Conservation (phyloP, 1,140 invertebrate genomes). For the Heliconius melpomene region DNA sequence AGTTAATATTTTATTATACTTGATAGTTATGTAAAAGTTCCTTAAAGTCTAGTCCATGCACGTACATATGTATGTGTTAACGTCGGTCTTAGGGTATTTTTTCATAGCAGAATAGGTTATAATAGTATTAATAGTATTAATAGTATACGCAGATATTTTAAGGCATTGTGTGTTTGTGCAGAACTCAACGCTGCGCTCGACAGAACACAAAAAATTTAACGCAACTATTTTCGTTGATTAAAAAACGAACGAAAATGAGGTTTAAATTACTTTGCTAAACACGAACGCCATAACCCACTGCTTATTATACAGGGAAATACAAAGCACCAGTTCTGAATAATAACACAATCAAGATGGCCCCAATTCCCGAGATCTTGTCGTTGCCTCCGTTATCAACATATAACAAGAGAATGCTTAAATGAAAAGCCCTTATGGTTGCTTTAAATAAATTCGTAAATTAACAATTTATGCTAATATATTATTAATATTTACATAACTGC, state of each 20-base stretch:
- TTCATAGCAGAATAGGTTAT: too few relatives aligned
- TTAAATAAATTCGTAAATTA: too few relatives aligned
- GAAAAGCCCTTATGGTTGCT: not conserved
- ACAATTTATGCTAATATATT: too few relatives aligned
- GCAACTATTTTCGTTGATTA: not conserved
- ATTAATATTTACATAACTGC: too few relatives aligned
- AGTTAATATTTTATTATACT: not conserved
- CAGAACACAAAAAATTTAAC: not conserved
- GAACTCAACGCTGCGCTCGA: too few relatives aligned
- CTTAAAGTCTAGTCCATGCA: not conserved
- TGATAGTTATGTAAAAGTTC: not conserved
- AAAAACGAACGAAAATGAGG: not conserved
- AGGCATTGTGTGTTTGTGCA: too few relatives aligned
- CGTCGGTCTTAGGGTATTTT: too few relatives aligned
- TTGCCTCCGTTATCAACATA: constrained; percentile 23
- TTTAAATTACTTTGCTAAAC: constrained; percentile 25
- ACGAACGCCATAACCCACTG: constrained; percentile 13
- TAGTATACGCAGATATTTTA: too few relatives aligned
- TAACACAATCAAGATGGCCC: constrained; percentile 18
- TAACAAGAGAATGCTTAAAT: constrained; percentile 5
- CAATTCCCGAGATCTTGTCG: constrained; percentile 29
- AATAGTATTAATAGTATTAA: too few relatives aligned
- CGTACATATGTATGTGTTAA: too few relatives aligned
- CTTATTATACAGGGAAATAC: constrained; percentile 32
- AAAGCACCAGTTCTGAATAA: constrained; percentile 29